These are phyloP conservation scores for Ophion costatus DNA, from an alignment of 2,888 invertebrate species.

Conservation along the genomic window DNA sequence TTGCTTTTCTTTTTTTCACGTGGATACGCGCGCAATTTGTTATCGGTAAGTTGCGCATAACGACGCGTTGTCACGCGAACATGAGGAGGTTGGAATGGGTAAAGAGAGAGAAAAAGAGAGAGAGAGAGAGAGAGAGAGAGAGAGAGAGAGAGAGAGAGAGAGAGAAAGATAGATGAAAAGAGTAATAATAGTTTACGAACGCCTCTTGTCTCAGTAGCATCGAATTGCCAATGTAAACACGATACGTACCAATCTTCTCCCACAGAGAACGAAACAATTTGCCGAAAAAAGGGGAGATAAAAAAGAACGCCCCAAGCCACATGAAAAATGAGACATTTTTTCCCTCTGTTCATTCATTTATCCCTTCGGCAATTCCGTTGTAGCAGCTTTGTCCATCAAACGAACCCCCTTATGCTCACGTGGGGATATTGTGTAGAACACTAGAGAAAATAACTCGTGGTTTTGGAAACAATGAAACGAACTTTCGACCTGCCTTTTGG, in stretches of 20 bases:
- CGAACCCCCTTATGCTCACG: no score
- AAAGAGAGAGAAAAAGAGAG: constrained; percentile 14
- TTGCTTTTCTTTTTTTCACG: not conserved
- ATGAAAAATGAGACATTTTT: not conserved
- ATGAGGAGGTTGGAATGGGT: constrained; percentile 1
- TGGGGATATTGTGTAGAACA: no score
- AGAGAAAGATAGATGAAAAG: constrained; percentile 3
- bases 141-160: not conserved
- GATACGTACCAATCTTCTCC: constrained; percentile 26
- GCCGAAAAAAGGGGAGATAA: not conserved
- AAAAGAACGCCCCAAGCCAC: not conserved
- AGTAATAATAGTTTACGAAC: constrained; percentile 19
- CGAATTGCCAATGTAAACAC: constrained; percentile 43
- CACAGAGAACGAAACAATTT: not conserved
- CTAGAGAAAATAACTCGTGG: no score
- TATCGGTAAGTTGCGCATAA: constrained; percentile 51
- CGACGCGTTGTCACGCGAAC: constrained; percentile 62
- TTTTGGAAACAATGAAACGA: no score
- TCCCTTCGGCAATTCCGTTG: not conserved
- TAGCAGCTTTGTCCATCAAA: no score
- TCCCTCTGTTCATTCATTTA: not conserved
- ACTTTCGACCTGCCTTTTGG: no score
- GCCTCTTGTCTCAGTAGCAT: constrained; percentile 28
- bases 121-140: not conserved
- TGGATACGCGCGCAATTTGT: constrained; percentile 53